These are phyloP conservation scores for Psammodynastes pulverulentus DNA, from an alignment of 2,113 vertebrate species.

Conservation along the genomic window DNA sequence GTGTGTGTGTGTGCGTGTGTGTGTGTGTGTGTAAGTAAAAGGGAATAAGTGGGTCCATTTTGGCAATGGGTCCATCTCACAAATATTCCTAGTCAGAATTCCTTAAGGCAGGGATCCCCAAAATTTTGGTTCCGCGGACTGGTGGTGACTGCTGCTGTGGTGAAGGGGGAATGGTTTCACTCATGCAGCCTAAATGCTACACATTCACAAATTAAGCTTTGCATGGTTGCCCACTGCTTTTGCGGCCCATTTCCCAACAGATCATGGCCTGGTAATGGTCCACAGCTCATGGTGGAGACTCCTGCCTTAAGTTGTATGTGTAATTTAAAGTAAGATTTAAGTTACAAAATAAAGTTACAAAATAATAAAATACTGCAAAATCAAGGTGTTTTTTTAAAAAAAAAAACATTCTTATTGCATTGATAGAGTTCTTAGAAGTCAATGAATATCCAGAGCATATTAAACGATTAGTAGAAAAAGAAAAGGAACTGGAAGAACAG, in stretches of 20 bases:
- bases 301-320: background rate
- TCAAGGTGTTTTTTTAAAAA: background rate
- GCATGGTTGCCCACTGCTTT: background rate
- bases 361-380: background rate
- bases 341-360: background rate
- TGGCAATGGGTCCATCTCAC: background rate
- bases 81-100: background rate
- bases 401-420: slow-evolving; percentile 27
- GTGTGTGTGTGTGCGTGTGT: background rate
- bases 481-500: slow-evolving; percentile 94
- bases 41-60: background rate
- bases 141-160: background rate
- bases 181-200: background rate
- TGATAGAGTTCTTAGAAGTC: slow-evolving; percentile 85
- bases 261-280: background rate
- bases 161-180: background rate
- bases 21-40: background rate
- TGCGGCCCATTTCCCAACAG: background rate
- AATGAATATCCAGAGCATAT: slow-evolving; percentile 95
- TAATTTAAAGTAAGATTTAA: background rate
- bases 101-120: background rate
- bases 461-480: slow-evolving; percentile 87
- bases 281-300: too few relatives aligned
- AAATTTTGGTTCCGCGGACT: background rate
- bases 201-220: background rate